Evolutionary conservation across 2,797 vertebrate genomes (phyloP), one percentile per base, ranked within the genome.

Genomic region (Mico argentatus): DNA sequence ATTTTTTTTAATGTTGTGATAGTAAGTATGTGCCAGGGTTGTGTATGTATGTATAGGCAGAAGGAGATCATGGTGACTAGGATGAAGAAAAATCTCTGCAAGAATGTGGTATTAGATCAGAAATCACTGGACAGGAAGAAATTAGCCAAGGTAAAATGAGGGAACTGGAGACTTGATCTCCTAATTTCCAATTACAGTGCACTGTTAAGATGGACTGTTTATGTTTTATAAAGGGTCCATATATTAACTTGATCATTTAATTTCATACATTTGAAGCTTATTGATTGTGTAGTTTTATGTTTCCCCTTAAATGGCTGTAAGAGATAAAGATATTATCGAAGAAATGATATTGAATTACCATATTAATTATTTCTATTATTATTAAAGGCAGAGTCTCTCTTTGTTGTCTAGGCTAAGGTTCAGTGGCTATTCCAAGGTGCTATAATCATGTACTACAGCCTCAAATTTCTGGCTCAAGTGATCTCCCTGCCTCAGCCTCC

Each of bases 1-100:
- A 36, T 90, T 24, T 36, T 27, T 55, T 41, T 33, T 0, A 67
- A 33, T 41, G 22, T 87, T 83, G 6, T 46, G 24, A 36, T 44
- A 87, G 22, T 2, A 86, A 88, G 9, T 46, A 9, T 7, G 27
- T 87, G 1, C 8, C 26, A 46, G 2, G 4, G 14, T 81, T 41
- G 2, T 7, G 0, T 67, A 20, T 10, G 2, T 26, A 13, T 48
- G 27, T 12, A 36, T 0, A 70, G 4, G 1, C 17, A 70, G 24
- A 2, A 73, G 15, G 13, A 41, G 19, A 72, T 1, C 15, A 5
- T 11, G 36, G 5, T 57, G 27, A 24, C 9, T 0, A 1, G 19
- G 14, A 8, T 33, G 73, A 13, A 92, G 6, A 52, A 75, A 52
- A 48, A 0, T 4, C 1, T 48, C 17, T 36, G 7, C 1, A 61